Conservation (phyloP, 2,888 invertebrate genomes). For the Drosophila yooni region DNA sequence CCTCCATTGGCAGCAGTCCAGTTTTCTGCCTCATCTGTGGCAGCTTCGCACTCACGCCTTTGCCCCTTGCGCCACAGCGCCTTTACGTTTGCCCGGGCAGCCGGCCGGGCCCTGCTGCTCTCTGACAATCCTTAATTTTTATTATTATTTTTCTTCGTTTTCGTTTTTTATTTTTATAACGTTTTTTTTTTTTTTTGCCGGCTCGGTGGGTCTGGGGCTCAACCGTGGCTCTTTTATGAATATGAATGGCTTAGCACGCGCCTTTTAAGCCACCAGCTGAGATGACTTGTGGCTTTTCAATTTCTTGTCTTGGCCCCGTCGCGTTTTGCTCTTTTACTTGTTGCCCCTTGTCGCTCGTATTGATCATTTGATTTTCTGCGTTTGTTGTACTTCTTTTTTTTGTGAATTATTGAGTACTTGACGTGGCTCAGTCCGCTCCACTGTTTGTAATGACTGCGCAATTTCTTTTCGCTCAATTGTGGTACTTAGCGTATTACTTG, state of each 20-base stretch:
- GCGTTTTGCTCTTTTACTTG: constrained; percentile 60
- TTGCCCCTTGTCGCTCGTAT: constrained; percentile 61
- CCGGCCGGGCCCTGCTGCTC: constrained; percentile 51
- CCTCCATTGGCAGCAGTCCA: constrained; percentile 58
- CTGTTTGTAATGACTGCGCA: constrained; percentile 67
- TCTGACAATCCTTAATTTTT: constrained; percentile 68
- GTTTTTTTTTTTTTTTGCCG: constrained; percentile 26
- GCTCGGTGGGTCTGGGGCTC: constrained; percentile 30
- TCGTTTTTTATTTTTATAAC: constrained; percentile 6
- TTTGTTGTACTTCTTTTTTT: constrained; percentile 25
- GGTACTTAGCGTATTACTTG: constrained; percentile 67
- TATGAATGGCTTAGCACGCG: constrained; percentile 81
- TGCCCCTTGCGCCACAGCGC: constrained; percentile 5
- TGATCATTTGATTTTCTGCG: constrained; percentile 74
- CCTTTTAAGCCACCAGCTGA: constrained; percentile 82
- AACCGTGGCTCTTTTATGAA: constrained; percentile 71
- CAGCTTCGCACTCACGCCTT: constrained; percentile 49
- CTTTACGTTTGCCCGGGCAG: not conserved
- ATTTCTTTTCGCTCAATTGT: constrained; percentile 65
- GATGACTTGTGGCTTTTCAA: constrained; percentile 81
- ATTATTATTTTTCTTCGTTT: constrained; percentile 43
- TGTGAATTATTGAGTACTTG: constrained; percentile 78
- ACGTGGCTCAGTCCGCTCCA: constrained; percentile 49
- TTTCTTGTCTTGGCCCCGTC: constrained; percentile 60
- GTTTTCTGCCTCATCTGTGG: constrained; percentile 51